Evolutionary conservation across 2,888 invertebrate species (phyloP).

Genomic region (Erebia epiphron): DNA sequence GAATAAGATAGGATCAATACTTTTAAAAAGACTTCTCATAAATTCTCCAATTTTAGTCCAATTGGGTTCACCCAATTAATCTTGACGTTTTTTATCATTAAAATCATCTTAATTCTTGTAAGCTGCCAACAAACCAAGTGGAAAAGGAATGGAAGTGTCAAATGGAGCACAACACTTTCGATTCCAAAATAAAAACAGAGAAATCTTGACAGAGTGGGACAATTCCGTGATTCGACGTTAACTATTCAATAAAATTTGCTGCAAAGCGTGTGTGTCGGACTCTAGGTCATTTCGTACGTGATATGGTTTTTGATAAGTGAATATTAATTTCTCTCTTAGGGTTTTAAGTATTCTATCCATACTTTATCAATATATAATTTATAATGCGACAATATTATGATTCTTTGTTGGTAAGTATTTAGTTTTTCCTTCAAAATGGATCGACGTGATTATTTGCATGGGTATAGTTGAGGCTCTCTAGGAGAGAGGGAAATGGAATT

Average conservation of each 20-base stretch:
- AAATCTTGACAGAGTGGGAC: constrained; percentile 56
- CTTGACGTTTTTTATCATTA: too few relatives aligned
- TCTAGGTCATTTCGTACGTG: constrained; percentile 65
- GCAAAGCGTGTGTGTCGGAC: constrained; percentile 48
- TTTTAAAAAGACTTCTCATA: too few relatives aligned
- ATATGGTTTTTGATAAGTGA: constrained; percentile 51
- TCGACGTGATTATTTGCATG: too few relatives aligned
- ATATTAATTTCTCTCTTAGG: not conserved
- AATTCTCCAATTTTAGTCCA: too few relatives aligned
- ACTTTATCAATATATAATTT: too few relatives aligned
- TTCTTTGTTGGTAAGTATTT: too few relatives aligned
- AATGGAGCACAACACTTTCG: constrained; percentile 45
- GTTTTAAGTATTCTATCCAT: not conserved
- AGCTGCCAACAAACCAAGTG: constrained; percentile 26
- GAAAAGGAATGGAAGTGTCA: constrained; percentile 25
- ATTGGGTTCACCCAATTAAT: too few relatives aligned
- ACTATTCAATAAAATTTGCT: constrained; percentile 53
- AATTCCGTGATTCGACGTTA: constrained; percentile 55
- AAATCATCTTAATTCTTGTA: not conserved
- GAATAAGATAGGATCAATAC: too few relatives aligned
- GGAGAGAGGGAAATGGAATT: too few relatives aligned
- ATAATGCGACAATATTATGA: too few relatives aligned
- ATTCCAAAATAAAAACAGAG: constrained; percentile 52
- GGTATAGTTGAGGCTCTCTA: too few relatives aligned
- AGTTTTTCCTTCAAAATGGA: too few relatives aligned